Conservation (phyloP, 2,888 invertebrate species). For the Agonopterix subpropinquella region DNA sequence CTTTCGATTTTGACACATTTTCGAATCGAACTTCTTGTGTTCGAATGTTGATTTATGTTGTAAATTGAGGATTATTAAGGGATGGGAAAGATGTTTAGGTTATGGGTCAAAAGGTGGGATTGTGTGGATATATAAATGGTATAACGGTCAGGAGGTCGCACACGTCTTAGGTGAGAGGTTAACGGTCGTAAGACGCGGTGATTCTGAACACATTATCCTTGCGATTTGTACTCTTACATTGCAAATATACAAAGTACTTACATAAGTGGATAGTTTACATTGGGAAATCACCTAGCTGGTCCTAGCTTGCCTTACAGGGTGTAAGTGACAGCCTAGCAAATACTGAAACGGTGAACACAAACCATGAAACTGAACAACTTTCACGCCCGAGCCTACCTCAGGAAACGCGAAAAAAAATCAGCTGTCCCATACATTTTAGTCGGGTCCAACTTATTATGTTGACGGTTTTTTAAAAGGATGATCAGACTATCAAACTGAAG, state of each 20-base stretch:
- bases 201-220: not conserved
- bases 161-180: conserved; percentile 57
- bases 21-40: conserved; percentile 53
- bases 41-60: conserved; percentile 68
- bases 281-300: too few relatives aligned
- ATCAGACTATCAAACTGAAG: too few relatives aligned
- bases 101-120: conserved; percentile 62
- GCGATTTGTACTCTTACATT: not conserved
- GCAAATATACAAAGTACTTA: not conserved
- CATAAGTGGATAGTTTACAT: too few relatives aligned
- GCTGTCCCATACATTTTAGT: too few relatives aligned
- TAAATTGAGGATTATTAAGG: conserved; percentile 33
- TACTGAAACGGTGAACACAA: too few relatives aligned
- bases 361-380: too few relatives aligned
- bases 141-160: conserved; percentile 65
- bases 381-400: too few relatives aligned
- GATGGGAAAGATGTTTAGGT: conserved; percentile 56
- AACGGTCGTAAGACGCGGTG: conserved; percentile 32
- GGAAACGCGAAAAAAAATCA: too few relatives aligned
- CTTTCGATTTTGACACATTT: conserved; percentile 65
- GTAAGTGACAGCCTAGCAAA: too few relatives aligned
- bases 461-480: too few relatives aligned
- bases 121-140: conserved; percentile 45
- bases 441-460: too few relatives aligned
- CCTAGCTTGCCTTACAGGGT: too few relatives aligned